Conservation (phyloP, 2,113 vertebrate species). For the Stigmatopora argus region DNA sequence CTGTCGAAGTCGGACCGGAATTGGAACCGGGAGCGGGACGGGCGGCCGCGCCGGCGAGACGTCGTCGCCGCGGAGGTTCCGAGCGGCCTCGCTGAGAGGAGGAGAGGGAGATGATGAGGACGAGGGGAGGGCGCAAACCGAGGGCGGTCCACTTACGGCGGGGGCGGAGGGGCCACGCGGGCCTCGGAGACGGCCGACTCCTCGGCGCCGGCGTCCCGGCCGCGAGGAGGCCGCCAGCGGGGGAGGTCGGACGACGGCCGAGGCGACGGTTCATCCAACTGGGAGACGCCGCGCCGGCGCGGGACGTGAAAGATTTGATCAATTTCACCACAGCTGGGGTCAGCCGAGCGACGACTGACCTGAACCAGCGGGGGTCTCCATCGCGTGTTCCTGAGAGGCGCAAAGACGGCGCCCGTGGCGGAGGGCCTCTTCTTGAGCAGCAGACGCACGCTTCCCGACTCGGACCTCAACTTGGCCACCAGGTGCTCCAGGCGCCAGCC, state of each 20-base stretch:
- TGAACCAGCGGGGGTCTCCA: constrained; percentile 74
- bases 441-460: constrained; percentile 76
- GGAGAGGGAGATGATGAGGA: neutral
- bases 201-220: constrained; percentile 72
- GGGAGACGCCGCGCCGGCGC: too few species aligned
- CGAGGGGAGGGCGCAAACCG: too few species aligned
- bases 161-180: constrained; percentile 85
- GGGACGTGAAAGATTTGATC: too few species aligned
- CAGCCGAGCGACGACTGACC: constrained; percentile 17
- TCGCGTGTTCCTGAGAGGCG: constrained; percentile 87
- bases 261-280: too few species aligned
- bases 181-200: constrained; percentile 84
- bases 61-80: constrained; percentile 6
- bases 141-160: constrained; percentile 61
- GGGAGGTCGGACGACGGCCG: constrained; percentile 58
- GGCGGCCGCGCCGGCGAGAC: neutral
- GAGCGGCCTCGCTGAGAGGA: constrained; percentile 56
- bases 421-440: constrained; percentile 88
- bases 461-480: constrained; percentile 82
- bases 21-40: neutral
- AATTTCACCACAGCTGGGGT: too few species aligned
- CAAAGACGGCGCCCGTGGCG: constrained; percentile 75
- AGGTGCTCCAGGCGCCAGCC: constrained; percentile 95
- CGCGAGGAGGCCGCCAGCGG: constrained; percentile 62
- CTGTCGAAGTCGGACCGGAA: constrained; percentile 77